Evolutionary conservation across 2,888 invertebrate species (phyloP).

Genomic region (Pseudococcus viburni): DNA sequence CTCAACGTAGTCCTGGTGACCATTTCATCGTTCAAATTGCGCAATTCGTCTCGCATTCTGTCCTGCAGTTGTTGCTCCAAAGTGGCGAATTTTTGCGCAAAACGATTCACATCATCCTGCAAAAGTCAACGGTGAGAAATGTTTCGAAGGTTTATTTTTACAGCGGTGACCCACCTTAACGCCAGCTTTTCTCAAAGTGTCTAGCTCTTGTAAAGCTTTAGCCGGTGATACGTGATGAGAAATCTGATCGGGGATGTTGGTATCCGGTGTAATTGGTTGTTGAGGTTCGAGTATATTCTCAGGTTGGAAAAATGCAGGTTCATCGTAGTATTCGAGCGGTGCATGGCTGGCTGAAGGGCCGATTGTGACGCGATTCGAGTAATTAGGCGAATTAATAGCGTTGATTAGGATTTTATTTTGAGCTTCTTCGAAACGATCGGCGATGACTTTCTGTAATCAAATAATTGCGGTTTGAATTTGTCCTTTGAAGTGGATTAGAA

Average conservation of each 20-base stretch:
- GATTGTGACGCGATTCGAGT: slow-evolving; percentile 30
- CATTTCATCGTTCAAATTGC: slow-evolving; percentile 46
- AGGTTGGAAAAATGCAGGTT: background rate
- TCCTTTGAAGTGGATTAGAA: background rate
- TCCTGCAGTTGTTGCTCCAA: slow-evolving; percentile 36
- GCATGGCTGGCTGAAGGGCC: background rate
- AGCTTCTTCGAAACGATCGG: background rate
- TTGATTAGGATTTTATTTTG: slow-evolving; percentile 49
- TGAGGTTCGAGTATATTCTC: background rate
- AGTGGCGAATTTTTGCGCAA: background rate
- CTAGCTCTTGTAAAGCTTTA: slow-evolving; percentile 32
- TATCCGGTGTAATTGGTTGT: background rate
- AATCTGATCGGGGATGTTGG: background rate
- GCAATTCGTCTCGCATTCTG: slow-evolving; percentile 51
- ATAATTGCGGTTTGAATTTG: background rate
- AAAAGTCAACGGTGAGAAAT: background rate
- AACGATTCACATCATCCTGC: slow-evolving; percentile 55
- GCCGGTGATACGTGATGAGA: background rate
- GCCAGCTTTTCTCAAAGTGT: slow-evolving; percentile 18
- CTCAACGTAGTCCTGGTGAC: background rate
- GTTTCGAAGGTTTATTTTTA: background rate
- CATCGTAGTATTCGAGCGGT: slow-evolving; percentile 1
- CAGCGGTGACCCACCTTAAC: background rate
- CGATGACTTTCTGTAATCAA: background rate
- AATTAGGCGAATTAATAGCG: background rate